Conservation (phyloP, 2,888 invertebrate species). For the Eueremaeus valkanovi region DNA sequence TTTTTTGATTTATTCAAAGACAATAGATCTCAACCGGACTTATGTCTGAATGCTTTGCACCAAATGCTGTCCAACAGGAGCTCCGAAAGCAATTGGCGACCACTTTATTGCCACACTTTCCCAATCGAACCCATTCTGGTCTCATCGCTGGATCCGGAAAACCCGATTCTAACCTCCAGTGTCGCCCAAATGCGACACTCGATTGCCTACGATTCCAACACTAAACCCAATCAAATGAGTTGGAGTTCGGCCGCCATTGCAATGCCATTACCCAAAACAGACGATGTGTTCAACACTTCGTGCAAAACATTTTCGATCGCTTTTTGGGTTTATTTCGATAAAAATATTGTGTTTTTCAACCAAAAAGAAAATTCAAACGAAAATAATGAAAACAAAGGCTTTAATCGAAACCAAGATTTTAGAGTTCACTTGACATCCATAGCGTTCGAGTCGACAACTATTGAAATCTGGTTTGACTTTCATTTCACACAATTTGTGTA, state of each 20-base stretch:
- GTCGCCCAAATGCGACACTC: neutral
- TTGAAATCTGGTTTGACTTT: constrained; percentile 41
- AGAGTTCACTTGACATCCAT: constrained; percentile 36
- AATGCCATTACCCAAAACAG: constrained; percentile 2
- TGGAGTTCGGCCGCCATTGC: constrained; percentile 4
- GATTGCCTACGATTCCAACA: constrained; percentile 4
- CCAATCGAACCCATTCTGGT: constrained; percentile 32
- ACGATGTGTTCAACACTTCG: neutral
- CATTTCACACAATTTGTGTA: constrained; percentile 31
- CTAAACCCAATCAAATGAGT: neutral
- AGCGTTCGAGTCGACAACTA: constrained; percentile 28
- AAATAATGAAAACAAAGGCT: neutral
- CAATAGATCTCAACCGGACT: constrained; percentile 20
- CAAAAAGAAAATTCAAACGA: too few species aligned
- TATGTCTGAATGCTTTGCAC: constrained; percentile 21
- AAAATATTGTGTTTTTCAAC: neutral
- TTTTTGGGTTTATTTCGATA: constrained; percentile 38
- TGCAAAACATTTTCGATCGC: constrained; percentile 13
- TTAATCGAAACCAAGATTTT: neutral
- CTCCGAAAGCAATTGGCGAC: neutral
- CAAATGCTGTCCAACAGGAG: constrained; percentile 7
- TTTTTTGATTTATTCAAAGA: constrained; percentile 39
- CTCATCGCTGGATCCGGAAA: neutral
- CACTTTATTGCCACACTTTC: constrained; percentile 21
- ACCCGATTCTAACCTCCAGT: neutral